Percentiles rank a stretch among this genome's conserved stretches.
Evolutionary conservation across 2,888 invertebrate species (phyloP).

Genomic region (Melanargia galathea): DNA sequence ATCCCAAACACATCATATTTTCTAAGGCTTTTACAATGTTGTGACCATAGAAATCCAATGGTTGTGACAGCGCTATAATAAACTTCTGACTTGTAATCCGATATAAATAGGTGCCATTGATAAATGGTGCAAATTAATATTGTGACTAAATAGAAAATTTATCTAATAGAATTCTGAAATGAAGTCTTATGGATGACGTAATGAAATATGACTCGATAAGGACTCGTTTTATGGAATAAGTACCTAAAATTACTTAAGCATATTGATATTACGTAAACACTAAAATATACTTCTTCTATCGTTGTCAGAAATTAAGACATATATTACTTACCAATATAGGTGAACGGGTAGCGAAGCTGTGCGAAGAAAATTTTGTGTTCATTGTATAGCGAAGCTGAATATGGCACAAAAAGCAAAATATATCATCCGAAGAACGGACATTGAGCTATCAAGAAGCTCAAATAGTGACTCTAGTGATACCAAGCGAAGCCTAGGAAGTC

Average conservation of each 20-base stretch:
- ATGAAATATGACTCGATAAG: neutral
- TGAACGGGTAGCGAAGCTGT: no score
- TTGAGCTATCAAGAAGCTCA: no score
- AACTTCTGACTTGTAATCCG: neutral
- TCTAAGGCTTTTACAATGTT: neutral
- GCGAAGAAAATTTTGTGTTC: no score
- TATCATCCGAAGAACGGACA: no score
- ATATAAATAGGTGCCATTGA: constrained; percentile 23
- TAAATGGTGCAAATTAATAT: constrained; percentile 27
- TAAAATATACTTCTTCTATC: neutral
- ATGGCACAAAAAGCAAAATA: no score
- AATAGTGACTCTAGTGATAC: no score
- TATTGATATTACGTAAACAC: neutral
- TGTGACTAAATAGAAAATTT: constrained; percentile 30
- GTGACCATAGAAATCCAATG: constrained; percentile 14
- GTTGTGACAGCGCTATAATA: constrained; percentile 14
- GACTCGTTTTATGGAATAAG: constrained; percentile 3
- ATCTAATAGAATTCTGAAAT: constrained; percentile 7
- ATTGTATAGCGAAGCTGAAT: no score
- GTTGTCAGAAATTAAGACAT: no score
- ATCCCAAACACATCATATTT: neutral
- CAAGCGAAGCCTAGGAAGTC: no score
- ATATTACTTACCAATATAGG: no score
- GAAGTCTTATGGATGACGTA: neutral
- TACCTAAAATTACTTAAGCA: neutral